These are phyloP conservation scores for Coleophora flavipennella DNA, from an alignment of 2,888 invertebrate genomes.

Conservation along the genomic window DNA sequence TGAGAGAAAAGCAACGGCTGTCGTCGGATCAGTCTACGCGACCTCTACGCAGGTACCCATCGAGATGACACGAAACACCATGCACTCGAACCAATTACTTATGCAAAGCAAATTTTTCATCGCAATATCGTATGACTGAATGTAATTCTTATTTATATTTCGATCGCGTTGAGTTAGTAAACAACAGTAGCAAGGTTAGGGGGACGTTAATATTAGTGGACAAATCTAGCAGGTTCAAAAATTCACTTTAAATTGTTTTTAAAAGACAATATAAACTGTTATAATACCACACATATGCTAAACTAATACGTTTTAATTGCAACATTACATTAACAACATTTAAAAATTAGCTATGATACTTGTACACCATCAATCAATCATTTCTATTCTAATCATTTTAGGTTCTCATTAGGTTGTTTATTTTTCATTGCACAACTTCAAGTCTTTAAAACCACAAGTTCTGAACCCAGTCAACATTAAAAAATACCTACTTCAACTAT, in stretches of 20 bases:
- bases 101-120: conserved; percentile 22
- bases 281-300: conserved; percentile 59
- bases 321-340: conserved; percentile 69
- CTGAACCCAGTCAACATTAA: conserved; percentile 27
- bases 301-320: conserved; percentile 55
- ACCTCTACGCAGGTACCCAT: conserved; percentile 23
- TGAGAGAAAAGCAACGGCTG: too few relatives aligned
- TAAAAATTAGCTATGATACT: conserved; percentile 56
- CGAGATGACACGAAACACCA: conserved; percentile 37
- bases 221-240: conserved; percentile 23
- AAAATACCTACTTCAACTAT: conserved; percentile 67
- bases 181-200: neutral
- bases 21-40: conserved; percentile 16
- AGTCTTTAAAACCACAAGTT: conserved; percentile 32
- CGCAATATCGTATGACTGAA: conserved; percentile 2
- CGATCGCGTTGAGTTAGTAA: conserved; percentile 1
- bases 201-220: conserved; percentile 16
- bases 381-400: conserved; percentile 55
- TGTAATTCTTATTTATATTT: conserved; percentile 1
- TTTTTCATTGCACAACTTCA: conserved; percentile 11
- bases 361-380: conserved; percentile 63
- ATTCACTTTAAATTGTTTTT: conserved; percentile 35
- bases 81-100: conserved; percentile 32
- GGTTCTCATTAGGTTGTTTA: too few relatives aligned
- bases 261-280: conserved; percentile 31